Base-by-base conservation (phyloP, 2,888 invertebrate species). In the Leptarthrus brevirostris region DNA sequence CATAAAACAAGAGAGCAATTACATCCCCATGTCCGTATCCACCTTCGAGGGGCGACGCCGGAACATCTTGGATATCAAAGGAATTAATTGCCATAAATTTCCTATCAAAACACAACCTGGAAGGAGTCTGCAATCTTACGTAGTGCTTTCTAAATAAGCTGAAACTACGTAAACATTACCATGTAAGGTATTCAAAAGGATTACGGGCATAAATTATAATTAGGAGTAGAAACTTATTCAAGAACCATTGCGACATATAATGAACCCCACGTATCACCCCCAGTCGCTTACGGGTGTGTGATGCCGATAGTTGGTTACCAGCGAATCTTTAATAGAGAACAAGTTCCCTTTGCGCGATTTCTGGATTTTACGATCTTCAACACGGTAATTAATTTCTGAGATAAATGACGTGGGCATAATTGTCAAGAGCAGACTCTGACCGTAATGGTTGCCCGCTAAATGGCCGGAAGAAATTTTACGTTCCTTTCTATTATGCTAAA, bases 331-430 rank as follows among this genome's bases (percentile, higher is more conserved):
- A 26, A 49, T 49, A 52, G 30, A 12, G 22, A 5, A 49, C 52
- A 30, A 69, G 14, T 52, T 52, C 52, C 30, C 52, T 30, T 52
- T 52, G 64, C 74, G 72, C 61, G 64, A 30, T 66, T 69, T 10
- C 74, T 75, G 74, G 61, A 72, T 72, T 75, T 75, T 75, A 75
- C 56, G 74, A 75, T 72, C 72, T 66, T 75, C 72, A 72, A 54
- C 73, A 75, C 72, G 74, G 72, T 66, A 75, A 75, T 75, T 75
- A 75, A 75, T 75, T 75, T 73, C 69, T 22, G 24, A 64, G 72
- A 73, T 72, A 69, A 75, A 75, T 72, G 72, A 75, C 73, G 66
- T 26, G 69, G 69, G 54, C 73, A 72, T 75, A 75, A 75, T 75
- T 75, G 74, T 75, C 74, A 73, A 69, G 54, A 54, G 12, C 74